Percentiles rank a stretch among this genome's conserved stretches.
phyloP scores from a whole-genome alignment of 1,140 invertebrate genomes.

The Cydia fagiglandana region DNA sequence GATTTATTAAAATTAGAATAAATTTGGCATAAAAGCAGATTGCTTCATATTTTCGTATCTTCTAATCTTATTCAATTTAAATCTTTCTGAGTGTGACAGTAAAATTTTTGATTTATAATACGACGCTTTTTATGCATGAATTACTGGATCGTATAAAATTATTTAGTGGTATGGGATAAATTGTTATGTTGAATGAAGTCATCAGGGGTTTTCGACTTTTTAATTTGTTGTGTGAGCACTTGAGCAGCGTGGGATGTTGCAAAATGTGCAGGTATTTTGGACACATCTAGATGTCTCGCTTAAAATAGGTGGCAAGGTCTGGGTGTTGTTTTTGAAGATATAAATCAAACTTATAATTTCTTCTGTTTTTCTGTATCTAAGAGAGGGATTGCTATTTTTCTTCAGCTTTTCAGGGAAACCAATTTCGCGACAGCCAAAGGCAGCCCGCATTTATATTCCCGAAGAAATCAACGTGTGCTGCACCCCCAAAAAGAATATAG shows the following conservation, averaged over 20 bases:
- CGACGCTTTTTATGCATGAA: slow-evolving; percentile 19
- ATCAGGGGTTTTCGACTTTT: slow-evolving; percentile 14
- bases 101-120: slow-evolving; percentile 54
- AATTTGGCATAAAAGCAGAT: slow-evolving; percentile 55
- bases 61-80: slow-evolving; percentile 60
- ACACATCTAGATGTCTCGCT: not conserved
- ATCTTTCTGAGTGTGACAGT: slow-evolving; percentile 44
- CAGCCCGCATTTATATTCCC: not conserved
- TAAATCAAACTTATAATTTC: too few relatives aligned
- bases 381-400: too few relatives aligned
- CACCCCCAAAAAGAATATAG: slow-evolving; percentile 49
- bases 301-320: too few relatives aligned
- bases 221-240: not conserved
- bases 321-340: too few relatives aligned
- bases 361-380: too few relatives aligned
- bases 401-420: not conserved
- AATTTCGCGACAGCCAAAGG: not conserved
- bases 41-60: slow-evolving; percentile 60
- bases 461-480: slow-evolving; percentile 4
- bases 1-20: slow-evolving; percentile 61
- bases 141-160: slow-evolving; percentile 13
- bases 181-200: slow-evolving; percentile 21
- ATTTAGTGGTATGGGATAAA: slow-evolving; percentile 10
- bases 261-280: not conserved
- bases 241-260: not conserved